These are phyloP conservation scores for Hydrochoerus hydrochaeris DNA, from an alignment of 2,113 vertebrate genomes.

Conservation along the genomic window DNA sequence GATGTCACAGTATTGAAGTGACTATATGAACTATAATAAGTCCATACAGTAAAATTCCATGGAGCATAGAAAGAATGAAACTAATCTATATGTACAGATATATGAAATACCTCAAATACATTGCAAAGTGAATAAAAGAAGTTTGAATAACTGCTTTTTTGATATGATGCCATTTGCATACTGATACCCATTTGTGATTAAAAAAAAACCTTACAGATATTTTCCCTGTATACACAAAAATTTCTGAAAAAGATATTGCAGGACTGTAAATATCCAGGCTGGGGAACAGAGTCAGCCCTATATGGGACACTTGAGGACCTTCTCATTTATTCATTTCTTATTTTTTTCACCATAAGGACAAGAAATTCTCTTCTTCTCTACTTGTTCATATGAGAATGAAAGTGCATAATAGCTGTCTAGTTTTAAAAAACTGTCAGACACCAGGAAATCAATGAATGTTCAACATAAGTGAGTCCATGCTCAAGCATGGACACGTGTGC, in stretches of 20 bases:
- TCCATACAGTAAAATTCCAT: neutral
- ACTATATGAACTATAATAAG: constrained; percentile 56
- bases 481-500: neutral
- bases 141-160: neutral
- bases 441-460: neutral
- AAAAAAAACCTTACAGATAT: neutral
- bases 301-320: neutral
- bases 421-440: neutral
- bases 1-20: constrained; percentile 40
- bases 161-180: neutral
- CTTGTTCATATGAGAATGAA: neutral
- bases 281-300: neutral
- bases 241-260: constrained; percentile 12
- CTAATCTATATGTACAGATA: neutral
- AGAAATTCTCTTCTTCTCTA: neutral
- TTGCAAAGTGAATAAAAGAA: neutral
- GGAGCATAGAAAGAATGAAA: constrained; percentile 8
- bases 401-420: neutral
- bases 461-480: neutral
- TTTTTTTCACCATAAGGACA: neutral
- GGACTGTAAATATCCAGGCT: neutral
- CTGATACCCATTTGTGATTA: neutral
- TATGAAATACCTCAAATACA: constrained; percentile 28
- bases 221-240: neutral
- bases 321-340: neutral